phyloP scores from a whole-genome alignment of 2,797 vertebrate genomes.

The Acanthiza pusilla region DNA sequence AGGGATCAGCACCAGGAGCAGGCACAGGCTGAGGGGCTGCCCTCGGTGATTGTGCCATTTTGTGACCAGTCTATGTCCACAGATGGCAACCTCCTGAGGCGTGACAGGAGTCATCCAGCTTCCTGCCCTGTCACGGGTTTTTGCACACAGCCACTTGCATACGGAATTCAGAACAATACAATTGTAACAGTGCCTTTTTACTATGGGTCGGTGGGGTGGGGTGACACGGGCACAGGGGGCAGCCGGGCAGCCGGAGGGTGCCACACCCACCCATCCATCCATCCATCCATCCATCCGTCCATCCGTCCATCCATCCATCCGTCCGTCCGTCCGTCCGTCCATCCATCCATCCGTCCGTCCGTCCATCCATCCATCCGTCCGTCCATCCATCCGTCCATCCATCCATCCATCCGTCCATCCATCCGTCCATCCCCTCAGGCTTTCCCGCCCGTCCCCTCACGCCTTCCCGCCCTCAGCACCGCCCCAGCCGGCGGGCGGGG shows the following conservation, averaged over 20 bases:
- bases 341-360: fast-evolving
- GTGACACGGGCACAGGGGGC: too few species aligned
- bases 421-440: not conserved
- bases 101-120: not conserved
- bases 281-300: fast-evolving
- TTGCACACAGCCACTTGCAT: not conserved
- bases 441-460: not conserved
- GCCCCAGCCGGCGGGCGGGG: not conserved
- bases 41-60: not conserved
- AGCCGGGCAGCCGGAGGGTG: fast-evolving
- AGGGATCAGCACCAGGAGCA: not conserved
- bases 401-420: not conserved
- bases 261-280: fast-evolving
- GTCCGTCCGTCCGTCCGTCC: not conserved
- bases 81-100: not conserved
- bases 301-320: not conserved
- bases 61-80: not conserved
- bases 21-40: not conserved
- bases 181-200: not conserved
- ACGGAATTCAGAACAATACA: not conserved
- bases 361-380: not conserved
- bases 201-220: fast-evolving
- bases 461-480: not conserved
- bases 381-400: too few species aligned
- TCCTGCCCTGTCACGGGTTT: not conserved